These are phyloP conservation scores for Hesperophylax magnus DNA, from an alignment of 1,140 invertebrate species.

Conservation along the genomic window DNA sequence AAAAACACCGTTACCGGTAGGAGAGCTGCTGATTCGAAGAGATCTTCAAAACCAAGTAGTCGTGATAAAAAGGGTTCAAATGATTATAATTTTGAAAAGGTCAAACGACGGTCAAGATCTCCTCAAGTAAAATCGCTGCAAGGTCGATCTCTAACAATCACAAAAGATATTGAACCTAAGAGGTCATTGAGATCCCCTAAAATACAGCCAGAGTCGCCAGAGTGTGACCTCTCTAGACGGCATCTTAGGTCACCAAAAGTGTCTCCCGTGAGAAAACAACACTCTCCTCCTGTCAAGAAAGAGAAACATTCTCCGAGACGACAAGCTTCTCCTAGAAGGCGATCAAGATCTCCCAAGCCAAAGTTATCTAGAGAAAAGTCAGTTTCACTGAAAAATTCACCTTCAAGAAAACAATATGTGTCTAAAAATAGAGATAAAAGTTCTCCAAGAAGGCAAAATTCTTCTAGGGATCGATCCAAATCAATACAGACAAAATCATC, in stretches of 20 bases:
- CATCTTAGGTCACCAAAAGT: neutral
- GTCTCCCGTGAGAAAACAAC: neutral
- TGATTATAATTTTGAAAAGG: neutral
- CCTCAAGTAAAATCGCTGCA: neutral
- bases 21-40: neutral
- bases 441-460: neutral
- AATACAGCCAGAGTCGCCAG: neutral
- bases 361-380: neutral
- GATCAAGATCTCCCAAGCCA: neutral
- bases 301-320: neutral
- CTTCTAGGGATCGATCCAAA: slow-evolving; percentile 12
- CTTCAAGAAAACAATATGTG: neutral
- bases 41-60: neutral
- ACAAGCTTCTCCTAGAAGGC: slow-evolving; percentile 14
- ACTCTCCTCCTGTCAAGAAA: neutral
- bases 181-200: slow-evolving; percentile 8
- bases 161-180: neutral
- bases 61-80: neutral
- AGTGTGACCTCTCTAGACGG: neutral
- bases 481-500: no score
- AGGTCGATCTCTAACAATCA: neutral
- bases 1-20: neutral
- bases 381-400: neutral
- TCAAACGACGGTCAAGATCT: neutral
- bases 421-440: no score